phyloP scores from a whole-genome alignment of 2,888 invertebrate species.

The Drosophila aldrichi region DNA sequence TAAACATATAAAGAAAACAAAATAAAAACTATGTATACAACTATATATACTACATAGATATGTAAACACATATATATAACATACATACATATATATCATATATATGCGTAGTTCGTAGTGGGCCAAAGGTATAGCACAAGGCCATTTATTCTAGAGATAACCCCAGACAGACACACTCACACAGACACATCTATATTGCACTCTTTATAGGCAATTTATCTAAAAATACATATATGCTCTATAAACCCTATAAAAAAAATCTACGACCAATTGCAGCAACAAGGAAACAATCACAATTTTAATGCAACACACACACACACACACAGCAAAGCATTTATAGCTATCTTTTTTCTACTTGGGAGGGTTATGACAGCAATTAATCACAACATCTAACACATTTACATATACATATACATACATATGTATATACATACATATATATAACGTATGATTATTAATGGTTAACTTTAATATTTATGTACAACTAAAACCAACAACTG shows the following conservation, averaged over 20 bases:
- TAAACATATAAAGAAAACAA: slow-evolving; percentile 23
- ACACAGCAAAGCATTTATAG: slow-evolving; percentile 43
- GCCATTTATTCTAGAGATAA: slow-evolving; percentile 39
- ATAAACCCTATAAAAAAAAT: slow-evolving; percentile 25
- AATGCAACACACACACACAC: slow-evolving; percentile 27
- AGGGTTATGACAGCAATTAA: slow-evolving; percentile 29
- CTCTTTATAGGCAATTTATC: slow-evolving; percentile 12
- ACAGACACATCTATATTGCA: slow-evolving; percentile 7
- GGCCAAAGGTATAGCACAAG: slow-evolving; percentile 33
- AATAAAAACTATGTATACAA: slow-evolving; percentile 31
- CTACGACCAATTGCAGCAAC: slow-evolving; percentile 48
- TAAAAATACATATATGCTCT: slow-evolving; percentile 33
- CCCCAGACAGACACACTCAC: not conserved
- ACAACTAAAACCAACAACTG: slow-evolving; percentile 60
- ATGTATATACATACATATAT: slow-evolving; percentile 7
- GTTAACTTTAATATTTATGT: slow-evolving; percentile 69
- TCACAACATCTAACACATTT: slow-evolving; percentile 32
- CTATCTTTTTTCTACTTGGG: slow-evolving; percentile 54
- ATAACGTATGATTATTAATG: slow-evolving; percentile 54
- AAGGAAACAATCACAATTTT: slow-evolving; percentile 35
- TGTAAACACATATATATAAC: slow-evolving; percentile 20
- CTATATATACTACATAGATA: slow-evolving; percentile 40
- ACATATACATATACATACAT: slow-evolving; percentile 19
- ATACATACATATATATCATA: slow-evolving; percentile 31
- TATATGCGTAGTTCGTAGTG: slow-evolving; percentile 43